phyloP scores from a whole-genome alignment of 2,113 vertebrate species.

The Tichodroma muraria region DNA sequence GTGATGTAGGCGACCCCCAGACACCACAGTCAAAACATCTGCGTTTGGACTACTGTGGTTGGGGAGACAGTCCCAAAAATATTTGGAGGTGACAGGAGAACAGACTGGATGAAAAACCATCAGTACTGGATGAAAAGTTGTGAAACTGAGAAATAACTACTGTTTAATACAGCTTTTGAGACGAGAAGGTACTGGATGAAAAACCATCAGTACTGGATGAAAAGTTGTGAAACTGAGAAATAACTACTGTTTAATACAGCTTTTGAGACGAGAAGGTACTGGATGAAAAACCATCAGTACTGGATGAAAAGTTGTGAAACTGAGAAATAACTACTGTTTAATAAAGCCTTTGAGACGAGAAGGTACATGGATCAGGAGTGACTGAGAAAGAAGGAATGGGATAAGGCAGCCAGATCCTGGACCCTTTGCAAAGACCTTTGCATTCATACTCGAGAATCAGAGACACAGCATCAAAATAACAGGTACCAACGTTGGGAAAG shows the following conservation, averaged over 20 bases:
- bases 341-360: neutral
- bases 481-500: neutral
- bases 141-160: neutral
- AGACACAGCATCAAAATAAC: neutral
- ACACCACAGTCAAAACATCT: too few species aligned
- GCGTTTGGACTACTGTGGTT: neutral
- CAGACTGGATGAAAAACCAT: neutral
- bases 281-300: neutral
- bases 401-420: neutral
- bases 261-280: neutral
- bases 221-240: neutral
- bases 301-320: neutral
- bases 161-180: neutral
- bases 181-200: neutral
- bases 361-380: neutral
- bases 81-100: neutral
- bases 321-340: neutral
- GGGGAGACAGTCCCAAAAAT: neutral
- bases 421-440: neutral
- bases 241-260: neutral
- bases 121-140: neutral
- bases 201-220: neutral
- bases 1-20: accelerated
- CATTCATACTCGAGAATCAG: neutral
- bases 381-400: neutral